phyloP scores from a whole-genome alignment of 2,113 vertebrate species.

The Mustela nigripes region DNA sequence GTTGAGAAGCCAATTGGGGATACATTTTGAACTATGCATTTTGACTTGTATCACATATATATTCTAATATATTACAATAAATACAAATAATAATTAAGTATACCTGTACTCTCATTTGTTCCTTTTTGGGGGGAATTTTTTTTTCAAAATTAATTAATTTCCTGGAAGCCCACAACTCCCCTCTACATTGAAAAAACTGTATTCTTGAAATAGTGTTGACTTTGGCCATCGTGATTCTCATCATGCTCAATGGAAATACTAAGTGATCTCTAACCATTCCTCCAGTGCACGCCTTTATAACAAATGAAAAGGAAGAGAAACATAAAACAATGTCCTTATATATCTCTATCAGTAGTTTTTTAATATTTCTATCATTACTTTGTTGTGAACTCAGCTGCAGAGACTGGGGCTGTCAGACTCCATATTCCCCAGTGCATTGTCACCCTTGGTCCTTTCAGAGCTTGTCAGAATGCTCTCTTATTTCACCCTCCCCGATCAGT shows the following conservation, averaged over 20 bases:
- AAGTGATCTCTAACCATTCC: not conserved
- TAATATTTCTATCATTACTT: not conserved
- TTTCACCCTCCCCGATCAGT: not conserved
- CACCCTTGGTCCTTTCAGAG: not conserved
- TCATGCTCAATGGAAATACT: not conserved
- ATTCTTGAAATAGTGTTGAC: not conserved
- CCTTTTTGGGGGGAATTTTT: not conserved
- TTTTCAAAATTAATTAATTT: not conserved
- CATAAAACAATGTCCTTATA: not conserved
- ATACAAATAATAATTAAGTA: not conserved
- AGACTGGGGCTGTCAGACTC: not conserved
- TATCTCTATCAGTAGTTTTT: not conserved
- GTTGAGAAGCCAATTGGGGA: not conserved
- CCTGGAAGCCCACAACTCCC: not conserved
- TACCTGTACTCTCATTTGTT: not conserved
- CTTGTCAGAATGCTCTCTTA: not conserved
- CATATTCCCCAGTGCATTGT: not conserved
- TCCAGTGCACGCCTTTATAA: not conserved
- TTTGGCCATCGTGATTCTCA: not conserved
- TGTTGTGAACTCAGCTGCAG: not conserved
- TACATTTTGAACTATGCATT: not conserved
- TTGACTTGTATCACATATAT: not conserved
- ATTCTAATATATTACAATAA: not conserved
- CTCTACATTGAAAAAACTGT: not conserved
- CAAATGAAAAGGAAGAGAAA: not conserved